A percentile compares a stretch with the other conserved stretches of the same genome.
These are phyloP conservation scores for Lysandra bellargus DNA, from an alignment of 2,888 invertebrate genomes.

Conservation along the genomic window DNA sequence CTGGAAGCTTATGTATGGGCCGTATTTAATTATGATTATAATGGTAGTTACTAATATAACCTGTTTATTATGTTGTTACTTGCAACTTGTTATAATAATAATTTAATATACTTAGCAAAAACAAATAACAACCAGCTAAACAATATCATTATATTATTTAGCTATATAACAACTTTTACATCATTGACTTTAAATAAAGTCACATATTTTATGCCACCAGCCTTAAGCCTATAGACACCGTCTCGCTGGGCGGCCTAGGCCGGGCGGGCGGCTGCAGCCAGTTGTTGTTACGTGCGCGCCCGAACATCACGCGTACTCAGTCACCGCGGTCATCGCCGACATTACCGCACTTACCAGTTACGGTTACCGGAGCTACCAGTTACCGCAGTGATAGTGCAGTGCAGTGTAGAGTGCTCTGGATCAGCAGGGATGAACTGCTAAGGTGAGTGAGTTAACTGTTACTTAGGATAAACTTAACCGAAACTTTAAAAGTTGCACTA, in stretches of 20 bases:
- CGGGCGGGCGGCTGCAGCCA: conserved; percentile 5
- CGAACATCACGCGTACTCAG: background rate
- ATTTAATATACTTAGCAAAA: background rate
- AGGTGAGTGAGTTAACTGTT: background rate
- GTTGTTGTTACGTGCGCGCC: background rate
- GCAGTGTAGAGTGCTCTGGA: background rate
- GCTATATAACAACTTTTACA: too few relatives aligned
- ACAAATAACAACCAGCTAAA: background rate
- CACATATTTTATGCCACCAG: background rate
- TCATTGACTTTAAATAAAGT: too few relatives aligned
- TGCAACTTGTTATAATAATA: background rate
- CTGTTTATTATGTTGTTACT: background rate
- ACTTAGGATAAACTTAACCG: background rate
- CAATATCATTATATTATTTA: background rate
- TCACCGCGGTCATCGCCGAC: background rate
- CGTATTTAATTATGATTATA: background rate
- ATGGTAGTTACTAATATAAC: background rate
- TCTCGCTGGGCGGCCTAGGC: background rate
- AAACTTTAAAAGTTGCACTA: background rate
- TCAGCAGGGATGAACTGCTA: background rate
- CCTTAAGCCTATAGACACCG: background rate
- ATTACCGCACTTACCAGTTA: background rate
- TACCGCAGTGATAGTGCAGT: background rate
- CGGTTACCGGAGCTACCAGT: background rate
- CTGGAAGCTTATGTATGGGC: background rate